These are phyloP conservation scores for Microctonus hyperodae DNA, from an alignment of 2,888 invertebrate genomes.

Conservation along the genomic window DNA sequence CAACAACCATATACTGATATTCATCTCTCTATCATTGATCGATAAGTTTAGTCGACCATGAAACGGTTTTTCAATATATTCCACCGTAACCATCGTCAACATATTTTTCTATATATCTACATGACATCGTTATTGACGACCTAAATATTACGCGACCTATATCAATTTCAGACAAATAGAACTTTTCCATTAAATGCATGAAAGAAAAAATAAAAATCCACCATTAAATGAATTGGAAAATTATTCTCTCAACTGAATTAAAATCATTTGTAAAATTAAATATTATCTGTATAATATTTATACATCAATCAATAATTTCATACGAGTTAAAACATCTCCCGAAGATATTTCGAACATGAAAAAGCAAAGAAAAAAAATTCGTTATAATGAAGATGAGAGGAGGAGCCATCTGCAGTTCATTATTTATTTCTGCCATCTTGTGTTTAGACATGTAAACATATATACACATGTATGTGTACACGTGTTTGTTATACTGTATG, in stretches of 20 bases:
- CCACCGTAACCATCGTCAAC: not conserved
- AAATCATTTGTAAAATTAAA: too few species aligned
- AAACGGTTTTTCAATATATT: not conserved
- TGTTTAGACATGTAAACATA: slow-evolving; percentile 12
- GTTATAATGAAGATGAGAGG: slow-evolving; percentile 4
- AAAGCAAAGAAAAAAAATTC: slow-evolving; percentile 16
- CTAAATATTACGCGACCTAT: slow-evolving; percentile 3
- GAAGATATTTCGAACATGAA: not conserved
- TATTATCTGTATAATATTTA: too few species aligned
- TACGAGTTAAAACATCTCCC: too few species aligned
- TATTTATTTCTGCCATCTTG: slow-evolving; percentile 36
- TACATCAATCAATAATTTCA: too few species aligned
- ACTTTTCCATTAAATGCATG: not conserved
- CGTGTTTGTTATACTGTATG: slow-evolving; percentile 6
- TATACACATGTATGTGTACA: not conserved
- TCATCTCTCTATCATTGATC: slow-evolving; percentile 2
- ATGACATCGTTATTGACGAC: not conserved
- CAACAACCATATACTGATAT: not conserved
- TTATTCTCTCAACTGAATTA: too few species aligned
- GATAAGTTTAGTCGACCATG: slow-evolving; percentile 5
- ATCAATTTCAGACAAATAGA: slow-evolving; percentile 7
- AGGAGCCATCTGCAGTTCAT: not conserved
- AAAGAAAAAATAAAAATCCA: not conserved
- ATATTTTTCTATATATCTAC: not conserved
- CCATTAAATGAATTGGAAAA: too few species aligned